Conservation (phyloP, 2,888 invertebrate species). For the Lasioglossum lativentre region DNA sequence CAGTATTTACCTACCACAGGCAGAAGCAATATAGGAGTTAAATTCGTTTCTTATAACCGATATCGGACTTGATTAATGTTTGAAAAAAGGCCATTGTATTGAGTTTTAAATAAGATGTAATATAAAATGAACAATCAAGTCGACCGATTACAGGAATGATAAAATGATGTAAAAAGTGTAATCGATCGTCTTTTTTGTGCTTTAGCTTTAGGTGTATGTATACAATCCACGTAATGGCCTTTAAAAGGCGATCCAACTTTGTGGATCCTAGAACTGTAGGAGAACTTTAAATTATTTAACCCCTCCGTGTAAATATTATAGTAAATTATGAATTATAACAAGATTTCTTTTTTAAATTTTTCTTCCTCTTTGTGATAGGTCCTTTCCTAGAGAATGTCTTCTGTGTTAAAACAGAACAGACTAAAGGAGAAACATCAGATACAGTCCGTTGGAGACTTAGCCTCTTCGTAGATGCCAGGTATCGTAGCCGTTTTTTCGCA, state of each 20-base stretch:
- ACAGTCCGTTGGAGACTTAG: conserved; percentile 80
- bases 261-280: conserved; percentile 42
- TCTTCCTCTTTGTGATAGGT: conserved; percentile 23
- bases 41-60: conserved; percentile 52
- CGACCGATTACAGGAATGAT: conserved; percentile 53
- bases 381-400: conserved; percentile 21
- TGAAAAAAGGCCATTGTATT: conserved; percentile 38
- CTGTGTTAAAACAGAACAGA: conserved; percentile 70
- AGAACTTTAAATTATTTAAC: conserved; percentile 35
- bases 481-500: conserved; percentile 64
- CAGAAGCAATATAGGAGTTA: conserved; percentile 36
- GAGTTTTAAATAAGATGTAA: conserved; percentile 39
- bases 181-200: conserved; percentile 43
- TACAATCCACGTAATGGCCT: conserved; percentile 49
- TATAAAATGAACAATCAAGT: conserved; percentile 53
- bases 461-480: conserved; percentile 76
- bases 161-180: conserved; percentile 42
- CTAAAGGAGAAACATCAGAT: conserved; percentile 80
- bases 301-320: conserved; percentile 41
- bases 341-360: conserved; percentile 20
- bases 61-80: conserved; percentile 33
- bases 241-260: conserved; percentile 35
- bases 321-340: conserved; percentile 54
- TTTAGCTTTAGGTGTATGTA: conserved; percentile 16
- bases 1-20: conserved; percentile 25